Evolutionary conservation across 2,797 vertebrate genomes (phyloP).

Genomic region (Vipera latastei): DNA sequence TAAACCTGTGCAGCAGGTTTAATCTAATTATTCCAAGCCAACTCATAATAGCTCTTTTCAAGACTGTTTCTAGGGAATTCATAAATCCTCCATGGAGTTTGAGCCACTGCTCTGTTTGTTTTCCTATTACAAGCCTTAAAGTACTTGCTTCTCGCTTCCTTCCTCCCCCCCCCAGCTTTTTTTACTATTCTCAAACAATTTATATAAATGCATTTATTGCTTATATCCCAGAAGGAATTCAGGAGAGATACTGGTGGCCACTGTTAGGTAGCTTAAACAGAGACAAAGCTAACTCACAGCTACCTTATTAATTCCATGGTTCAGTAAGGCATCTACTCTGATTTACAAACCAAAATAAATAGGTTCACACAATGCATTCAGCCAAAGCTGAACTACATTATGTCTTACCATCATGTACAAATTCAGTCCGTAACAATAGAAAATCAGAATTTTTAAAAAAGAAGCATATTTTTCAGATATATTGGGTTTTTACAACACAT

Average conservation of each 20-base stretch:
- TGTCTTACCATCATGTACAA: neutral
- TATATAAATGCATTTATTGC: neutral
- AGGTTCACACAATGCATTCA: neutral
- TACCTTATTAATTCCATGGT: neutral
- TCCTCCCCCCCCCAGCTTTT: neutral
- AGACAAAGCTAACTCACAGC: neutral
- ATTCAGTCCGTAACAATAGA: neutral
- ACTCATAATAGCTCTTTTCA: neutral
- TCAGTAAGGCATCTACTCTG: neutral
- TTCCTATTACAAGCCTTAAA: neutral
- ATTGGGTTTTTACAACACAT: neutral
- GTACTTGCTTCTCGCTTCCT: neutral
- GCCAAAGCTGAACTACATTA: neutral
- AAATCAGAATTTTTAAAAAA: neutral
- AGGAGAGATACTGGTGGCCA: neutral
- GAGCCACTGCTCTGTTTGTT: neutral
- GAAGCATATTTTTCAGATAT: neutral
- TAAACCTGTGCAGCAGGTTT: neutral
- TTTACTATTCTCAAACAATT: neutral
- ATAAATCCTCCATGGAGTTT: neutral
- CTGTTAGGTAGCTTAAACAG: neutral
- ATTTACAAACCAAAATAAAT: neutral
- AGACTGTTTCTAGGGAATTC: neutral
- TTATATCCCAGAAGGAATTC: neutral
- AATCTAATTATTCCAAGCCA: constrained; percentile 28